Conservation (phyloP, 1,140 invertebrate species). For the Macrocentrus cingulum region DNA sequence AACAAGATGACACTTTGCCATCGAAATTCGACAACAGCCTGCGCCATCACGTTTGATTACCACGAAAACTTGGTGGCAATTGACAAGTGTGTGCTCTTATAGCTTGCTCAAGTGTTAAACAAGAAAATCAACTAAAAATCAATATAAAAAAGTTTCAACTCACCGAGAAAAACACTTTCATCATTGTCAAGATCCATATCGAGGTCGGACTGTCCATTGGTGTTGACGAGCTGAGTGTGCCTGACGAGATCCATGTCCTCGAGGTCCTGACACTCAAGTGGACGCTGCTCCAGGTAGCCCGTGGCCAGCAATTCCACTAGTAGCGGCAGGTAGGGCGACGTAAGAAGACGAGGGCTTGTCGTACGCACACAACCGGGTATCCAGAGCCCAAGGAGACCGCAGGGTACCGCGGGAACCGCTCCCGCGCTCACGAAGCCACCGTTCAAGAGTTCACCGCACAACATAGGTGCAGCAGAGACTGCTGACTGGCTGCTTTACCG, state of each 20-base stretch:
- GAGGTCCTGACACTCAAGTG: slow-evolving; percentile 15
- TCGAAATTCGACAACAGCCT: slow-evolving; percentile 2
- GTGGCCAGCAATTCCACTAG: slow-evolving; percentile 52
- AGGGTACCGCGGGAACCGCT: slow-evolving; percentile 54
- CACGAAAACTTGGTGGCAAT: background rate
- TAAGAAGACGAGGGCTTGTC: slow-evolving; percentile 48
- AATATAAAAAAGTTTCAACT: slow-evolving; percentile 32
- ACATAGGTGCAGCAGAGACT: slow-evolving; percentile 49
- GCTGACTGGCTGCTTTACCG: slow-evolving; percentile 15
- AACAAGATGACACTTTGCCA: background rate
- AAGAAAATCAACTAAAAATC: too few species aligned
- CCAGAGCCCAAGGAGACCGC: slow-evolving; percentile 54
- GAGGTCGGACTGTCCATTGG: slow-evolving; percentile 31
- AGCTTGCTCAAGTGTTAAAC: too few species aligned
- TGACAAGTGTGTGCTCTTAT: too few species aligned
- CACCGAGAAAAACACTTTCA: slow-evolving; percentile 54
- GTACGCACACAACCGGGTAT: slow-evolving; percentile 53
- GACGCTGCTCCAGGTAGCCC: slow-evolving; percentile 39
- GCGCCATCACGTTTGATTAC: background rate
- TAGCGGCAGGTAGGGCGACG: slow-evolving; percentile 52
- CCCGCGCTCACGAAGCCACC: slow-evolving; percentile 58
- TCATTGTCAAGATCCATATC: slow-evolving; percentile 37
- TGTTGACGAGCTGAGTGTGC: slow-evolving; percentile 34
- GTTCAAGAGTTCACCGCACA: slow-evolving; percentile 59
- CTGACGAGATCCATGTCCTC: slow-evolving; percentile 45